phyloP scores from a whole-genome alignment of 2,797 vertebrate species.

The Myotis findleyi region DNA sequence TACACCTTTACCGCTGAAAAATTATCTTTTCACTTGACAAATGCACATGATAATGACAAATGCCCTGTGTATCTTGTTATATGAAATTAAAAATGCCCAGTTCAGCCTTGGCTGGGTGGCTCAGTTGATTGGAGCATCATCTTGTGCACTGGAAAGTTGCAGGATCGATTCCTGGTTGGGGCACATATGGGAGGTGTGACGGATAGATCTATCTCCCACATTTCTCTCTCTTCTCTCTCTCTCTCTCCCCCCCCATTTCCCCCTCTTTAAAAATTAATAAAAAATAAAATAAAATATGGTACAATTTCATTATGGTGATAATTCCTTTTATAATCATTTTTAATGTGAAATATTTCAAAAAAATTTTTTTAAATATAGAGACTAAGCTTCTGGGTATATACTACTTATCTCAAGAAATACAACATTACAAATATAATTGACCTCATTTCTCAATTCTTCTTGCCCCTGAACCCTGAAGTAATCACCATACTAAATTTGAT shows the following conservation, averaged over 20 bases:
- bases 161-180: neutral
- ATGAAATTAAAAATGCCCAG: neutral
- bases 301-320: neutral
- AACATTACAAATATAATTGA: constrained; percentile 4
- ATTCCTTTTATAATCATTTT: constrained; percentile 46
- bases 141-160: neutral
- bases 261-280: neutral
- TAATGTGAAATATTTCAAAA: constrained; percentile 17
- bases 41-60: neutral
- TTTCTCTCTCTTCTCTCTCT: too few species aligned
- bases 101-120: neutral
- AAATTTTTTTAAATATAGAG: neutral
- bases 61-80: neutral
- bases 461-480: neutral
- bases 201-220: neutral
- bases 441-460: constrained; percentile 30
- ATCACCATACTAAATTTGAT: constrained; percentile 7
- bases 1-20: neutral
- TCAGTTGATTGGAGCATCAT: neutral
- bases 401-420: constrained; percentile 41
- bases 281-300: neutral
- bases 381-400: neutral
- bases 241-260: too few species aligned
- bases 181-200: neutral
- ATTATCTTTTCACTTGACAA: constrained; percentile 1